Percentiles rank a stretch among this genome's conserved stretches.
Conservation (phyloP, 2,113 vertebrate species). For the Natator depressus region DNA sequence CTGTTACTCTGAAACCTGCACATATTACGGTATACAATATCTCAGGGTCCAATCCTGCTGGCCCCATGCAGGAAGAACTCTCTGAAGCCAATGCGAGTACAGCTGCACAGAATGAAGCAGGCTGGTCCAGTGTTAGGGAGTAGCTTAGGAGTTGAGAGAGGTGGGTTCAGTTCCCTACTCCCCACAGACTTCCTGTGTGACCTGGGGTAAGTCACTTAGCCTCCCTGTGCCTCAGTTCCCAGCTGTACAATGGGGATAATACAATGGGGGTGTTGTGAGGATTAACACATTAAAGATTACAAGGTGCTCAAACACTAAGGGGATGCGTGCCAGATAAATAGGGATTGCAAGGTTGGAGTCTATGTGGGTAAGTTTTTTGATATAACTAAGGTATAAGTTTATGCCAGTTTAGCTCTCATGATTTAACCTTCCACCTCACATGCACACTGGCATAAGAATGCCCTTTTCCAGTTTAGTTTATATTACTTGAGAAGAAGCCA, state of each 20-base stretch:
- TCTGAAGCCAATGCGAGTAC: neutral
- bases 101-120: neutral
- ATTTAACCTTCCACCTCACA: neutral
- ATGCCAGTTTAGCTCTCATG: accelerated
- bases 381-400: neutral
- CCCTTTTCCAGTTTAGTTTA: neutral
- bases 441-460: neutral
- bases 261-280: neutral
- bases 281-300: neutral
- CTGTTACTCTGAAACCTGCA: too few species aligned
- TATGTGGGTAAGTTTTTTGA: neutral
- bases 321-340: neutral
- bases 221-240: neutral
- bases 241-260: neutral
- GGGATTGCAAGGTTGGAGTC: neutral
- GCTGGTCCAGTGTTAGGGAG: neutral
- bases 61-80: accelerated
- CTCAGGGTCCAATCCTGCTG: accelerated
- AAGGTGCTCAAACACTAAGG: neutral
- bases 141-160: too few species aligned
- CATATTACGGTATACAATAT: neutral
- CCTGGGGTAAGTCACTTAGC: neutral
- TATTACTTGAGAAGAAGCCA: neutral
- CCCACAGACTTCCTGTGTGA: neutral
- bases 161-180: neutral